These are phyloP conservation scores for Euphonia xanthogaster DNA, from an alignment of 2,797 vertebrate genomes.

Conservation along the genomic window DNA sequence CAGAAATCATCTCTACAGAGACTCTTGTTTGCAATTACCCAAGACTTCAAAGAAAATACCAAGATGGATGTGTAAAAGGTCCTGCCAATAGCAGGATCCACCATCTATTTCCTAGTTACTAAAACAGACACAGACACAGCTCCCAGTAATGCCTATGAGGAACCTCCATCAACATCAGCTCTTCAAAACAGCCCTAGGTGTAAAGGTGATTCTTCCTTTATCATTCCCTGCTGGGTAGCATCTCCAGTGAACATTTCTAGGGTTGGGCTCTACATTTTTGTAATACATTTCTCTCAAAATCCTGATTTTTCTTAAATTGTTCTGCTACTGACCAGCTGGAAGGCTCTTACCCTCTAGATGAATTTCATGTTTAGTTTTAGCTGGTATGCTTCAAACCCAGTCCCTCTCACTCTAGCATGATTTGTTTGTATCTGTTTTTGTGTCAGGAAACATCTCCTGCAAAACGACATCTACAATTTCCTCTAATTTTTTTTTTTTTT, in stretches of 20 bases:
- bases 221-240: not conserved
- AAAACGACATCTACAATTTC: not conserved
- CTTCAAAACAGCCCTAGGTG: not conserved
- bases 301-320: not conserved
- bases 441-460: not conserved
- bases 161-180: not conserved
- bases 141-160: not conserved
- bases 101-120: not conserved
- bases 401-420: not conserved
- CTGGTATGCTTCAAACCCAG: not conserved
- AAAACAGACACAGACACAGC: not conserved
- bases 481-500: not conserved
- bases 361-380: not conserved
- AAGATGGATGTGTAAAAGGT: conserved; percentile 14
- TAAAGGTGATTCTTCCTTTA: not conserved
- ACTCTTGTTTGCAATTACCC: conserved; percentile 11
- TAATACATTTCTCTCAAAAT: not conserved
- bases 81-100: not conserved
- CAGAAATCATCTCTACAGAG: conserved; percentile 40
- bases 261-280: not conserved
- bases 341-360: not conserved
- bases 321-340: not conserved
- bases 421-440: not conserved
- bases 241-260: not conserved
- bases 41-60: conserved; percentile 55